Evolutionary conservation across 2,888 invertebrate genomes (phyloP).

Genomic region (Timema podura): DNA sequence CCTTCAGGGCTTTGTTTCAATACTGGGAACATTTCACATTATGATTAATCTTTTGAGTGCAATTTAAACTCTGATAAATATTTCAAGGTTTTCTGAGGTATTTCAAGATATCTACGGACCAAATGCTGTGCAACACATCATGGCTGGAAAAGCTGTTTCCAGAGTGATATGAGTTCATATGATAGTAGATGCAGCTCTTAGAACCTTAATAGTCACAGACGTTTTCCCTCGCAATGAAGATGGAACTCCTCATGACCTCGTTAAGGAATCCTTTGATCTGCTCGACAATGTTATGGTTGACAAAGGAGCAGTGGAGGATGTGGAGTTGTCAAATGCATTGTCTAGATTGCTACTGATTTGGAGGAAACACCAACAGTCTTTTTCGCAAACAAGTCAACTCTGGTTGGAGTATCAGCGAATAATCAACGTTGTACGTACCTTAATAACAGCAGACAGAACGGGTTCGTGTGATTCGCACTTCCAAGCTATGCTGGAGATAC

Average conservation of each 20-base stretch:
- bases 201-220: not conserved
- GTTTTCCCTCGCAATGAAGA: not conserved
- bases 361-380: not conserved
- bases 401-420: slow-evolving; percentile 7
- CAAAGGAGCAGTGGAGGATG: not conserved
- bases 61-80: not conserved
- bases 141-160: slow-evolving; percentile 1
- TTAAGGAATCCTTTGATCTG: not conserved
- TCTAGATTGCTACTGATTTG: not conserved
- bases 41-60: not conserved
- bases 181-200: not conserved
- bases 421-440: not conserved
- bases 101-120: not conserved
- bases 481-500: not conserved
- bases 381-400: not conserved
- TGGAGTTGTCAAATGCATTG: not conserved
- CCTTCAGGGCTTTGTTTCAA: not conserved
- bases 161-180: not conserved
- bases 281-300: not conserved
- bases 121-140: not conserved
- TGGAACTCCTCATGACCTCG: not conserved
- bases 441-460: not conserved
- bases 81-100: not conserved
- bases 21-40: not conserved
- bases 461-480: not conserved